phyloP scores from a whole-genome alignment of 1,140 invertebrate species.

The Maniola jurtina region DNA sequence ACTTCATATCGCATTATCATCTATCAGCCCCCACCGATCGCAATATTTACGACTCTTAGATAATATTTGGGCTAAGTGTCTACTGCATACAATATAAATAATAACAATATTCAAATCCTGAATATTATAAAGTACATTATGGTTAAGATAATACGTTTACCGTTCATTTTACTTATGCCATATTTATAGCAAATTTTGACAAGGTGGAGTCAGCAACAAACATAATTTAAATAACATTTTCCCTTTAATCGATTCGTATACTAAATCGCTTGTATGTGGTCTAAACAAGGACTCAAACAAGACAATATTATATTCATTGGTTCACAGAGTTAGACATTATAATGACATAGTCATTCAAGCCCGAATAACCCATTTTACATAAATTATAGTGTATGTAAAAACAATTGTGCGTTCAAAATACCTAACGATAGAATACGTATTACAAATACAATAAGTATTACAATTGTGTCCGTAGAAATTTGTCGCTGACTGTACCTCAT shows the following conservation, averaged over 20 bases:
- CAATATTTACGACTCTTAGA: slow-evolving; percentile 16
- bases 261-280: not conserved
- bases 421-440: not conserved
- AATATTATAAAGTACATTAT: slow-evolving; percentile 48
- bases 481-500: slow-evolving; percentile 24
- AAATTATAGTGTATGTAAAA: not conserved
- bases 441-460: not conserved
- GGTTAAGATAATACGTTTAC: slow-evolving; percentile 8
- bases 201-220: slow-evolving; percentile 19
- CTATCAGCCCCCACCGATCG: slow-evolving; percentile 14
- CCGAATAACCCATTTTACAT: not conserved
- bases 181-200: not conserved
- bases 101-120: slow-evolving; percentile 59
- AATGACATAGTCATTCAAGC: too few species aligned
- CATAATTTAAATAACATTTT: not conserved
- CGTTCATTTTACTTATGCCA: slow-evolving; percentile 16
- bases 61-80: slow-evolving; percentile 27
- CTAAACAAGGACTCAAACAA: not conserved
- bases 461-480: not conserved
- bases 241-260: not conserved
- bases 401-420: not conserved
- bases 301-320: too few species aligned
- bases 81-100: slow-evolving; percentile 44
- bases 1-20: slow-evolving; percentile 26
- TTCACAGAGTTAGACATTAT: too few species aligned